Evolutionary conservation across 2,113 vertebrate genomes (phyloP).

Genomic region (Labeo rohita): DNA sequence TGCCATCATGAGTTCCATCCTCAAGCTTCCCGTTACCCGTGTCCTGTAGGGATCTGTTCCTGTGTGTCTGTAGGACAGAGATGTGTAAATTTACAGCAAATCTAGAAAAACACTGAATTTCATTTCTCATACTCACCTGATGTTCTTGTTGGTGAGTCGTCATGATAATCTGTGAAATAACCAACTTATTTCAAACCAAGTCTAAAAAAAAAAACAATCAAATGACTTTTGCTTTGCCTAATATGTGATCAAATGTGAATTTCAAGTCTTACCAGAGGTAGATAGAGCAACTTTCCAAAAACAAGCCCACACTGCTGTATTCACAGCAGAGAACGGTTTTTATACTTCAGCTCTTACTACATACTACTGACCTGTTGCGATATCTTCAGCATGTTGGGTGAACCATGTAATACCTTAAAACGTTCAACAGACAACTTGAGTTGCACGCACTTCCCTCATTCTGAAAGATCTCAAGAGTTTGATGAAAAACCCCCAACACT

Average conservation of each 20-base stretch:
- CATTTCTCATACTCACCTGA: constrained; percentile 7
- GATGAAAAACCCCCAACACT: not conserved
- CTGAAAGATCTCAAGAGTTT: not conserved
- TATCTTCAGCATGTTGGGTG: not conserved
- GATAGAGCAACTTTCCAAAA: too few species aligned
- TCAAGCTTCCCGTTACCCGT: not conserved
- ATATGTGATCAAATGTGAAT: too few species aligned
- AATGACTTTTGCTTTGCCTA: too few species aligned
- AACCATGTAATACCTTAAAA: not conserved
- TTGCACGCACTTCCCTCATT: not conserved
- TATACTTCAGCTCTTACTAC: not conserved
- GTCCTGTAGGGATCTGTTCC: not conserved
- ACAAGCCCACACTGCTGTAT: not conserved
- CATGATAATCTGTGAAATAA: not conserved
- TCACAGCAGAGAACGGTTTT: not conserved
- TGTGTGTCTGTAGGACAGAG: not conserved
- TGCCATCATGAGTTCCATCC: not conserved
- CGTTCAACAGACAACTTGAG: not conserved
- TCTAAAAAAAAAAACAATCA: not conserved
- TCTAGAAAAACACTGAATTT: not conserved
- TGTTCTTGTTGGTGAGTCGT: not conserved
- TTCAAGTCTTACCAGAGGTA: too few species aligned
- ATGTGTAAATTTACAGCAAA: not conserved
- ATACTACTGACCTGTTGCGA: not conserved
- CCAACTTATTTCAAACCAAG: not conserved